phyloP scores from a whole-genome alignment of 2,888 invertebrate genomes.

The Heterodera filipjevi region DNA sequence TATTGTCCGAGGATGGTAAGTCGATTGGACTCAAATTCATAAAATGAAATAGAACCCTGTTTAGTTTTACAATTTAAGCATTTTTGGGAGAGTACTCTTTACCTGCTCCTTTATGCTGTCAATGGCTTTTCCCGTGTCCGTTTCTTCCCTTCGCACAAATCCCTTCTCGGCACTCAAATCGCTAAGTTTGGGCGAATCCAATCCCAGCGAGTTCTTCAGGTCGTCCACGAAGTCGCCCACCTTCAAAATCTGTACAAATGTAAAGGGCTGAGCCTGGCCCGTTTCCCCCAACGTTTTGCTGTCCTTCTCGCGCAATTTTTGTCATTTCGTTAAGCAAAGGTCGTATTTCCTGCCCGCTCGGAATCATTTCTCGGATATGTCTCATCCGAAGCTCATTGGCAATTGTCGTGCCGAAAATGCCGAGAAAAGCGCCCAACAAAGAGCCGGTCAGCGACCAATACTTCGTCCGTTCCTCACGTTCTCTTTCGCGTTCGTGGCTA shows the following conservation, averaged over 20 bases:
- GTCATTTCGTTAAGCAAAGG: constrained; percentile 42
- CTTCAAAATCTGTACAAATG: constrained; percentile 43
- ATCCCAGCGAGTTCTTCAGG: constrained; percentile 50
- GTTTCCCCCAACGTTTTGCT: constrained; percentile 39
- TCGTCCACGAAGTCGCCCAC: constrained; percentile 51
- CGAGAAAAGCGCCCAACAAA: constrained; percentile 72
- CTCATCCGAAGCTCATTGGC: constrained; percentile 60
- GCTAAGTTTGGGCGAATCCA: constrained; percentile 45
- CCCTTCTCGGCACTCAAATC: constrained; percentile 27
- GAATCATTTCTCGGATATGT: constrained; percentile 54
- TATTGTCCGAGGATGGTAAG: too few relatives aligned
- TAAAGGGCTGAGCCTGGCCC: background rate
- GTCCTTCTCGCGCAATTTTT: constrained; percentile 41
- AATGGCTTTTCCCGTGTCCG: constrained; percentile 24
- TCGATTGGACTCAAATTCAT: too few relatives aligned
- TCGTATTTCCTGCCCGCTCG: constrained; percentile 40
- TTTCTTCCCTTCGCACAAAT: background rate
- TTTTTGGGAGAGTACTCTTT: background rate
- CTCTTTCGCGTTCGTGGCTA: constrained; percentile 81
- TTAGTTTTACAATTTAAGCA: too few relatives aligned
- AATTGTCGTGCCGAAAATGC: constrained; percentile 71
- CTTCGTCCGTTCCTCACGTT: constrained; percentile 81
- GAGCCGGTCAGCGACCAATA: constrained; percentile 82
- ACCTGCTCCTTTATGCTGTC: constrained; percentile 45
- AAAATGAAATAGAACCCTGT: too few relatives aligned